Conservation (phyloP, 2,113 vertebrate species). For the Sebastes schlegelii region DNA sequence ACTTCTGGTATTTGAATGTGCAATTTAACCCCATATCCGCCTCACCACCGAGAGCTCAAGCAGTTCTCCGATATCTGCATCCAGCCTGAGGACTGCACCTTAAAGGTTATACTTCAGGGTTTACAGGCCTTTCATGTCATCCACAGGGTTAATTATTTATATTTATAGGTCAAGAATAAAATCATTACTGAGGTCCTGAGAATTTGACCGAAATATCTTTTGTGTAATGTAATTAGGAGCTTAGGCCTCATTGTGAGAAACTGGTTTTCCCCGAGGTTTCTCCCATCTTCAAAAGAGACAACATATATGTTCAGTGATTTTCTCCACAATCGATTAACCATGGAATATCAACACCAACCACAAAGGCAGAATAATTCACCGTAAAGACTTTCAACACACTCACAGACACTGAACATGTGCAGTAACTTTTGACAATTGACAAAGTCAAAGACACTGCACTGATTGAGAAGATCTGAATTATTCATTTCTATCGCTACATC, state of each 20-base stretch:
- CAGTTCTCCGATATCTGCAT: slow-evolving; percentile 21
- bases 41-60: slow-evolving; percentile 30
- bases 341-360: slow-evolving; percentile 12
- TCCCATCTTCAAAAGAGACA: slow-evolving; percentile 4
- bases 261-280: background rate
- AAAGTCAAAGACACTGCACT: background rate
- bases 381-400: background rate
- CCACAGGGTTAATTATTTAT: slow-evolving; percentile 17
- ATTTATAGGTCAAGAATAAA: background rate
- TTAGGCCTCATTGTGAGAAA: slow-evolving; percentile 35
- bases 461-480: slow-evolving; percentile 2
- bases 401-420: background rate
- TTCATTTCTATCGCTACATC: slow-evolving; percentile 1
- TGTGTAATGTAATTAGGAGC: background rate
- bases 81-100: slow-evolving; percentile 2
- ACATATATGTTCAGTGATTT: background rate
- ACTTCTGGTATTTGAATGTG: slow-evolving; percentile 50
- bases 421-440: background rate
- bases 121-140: slow-evolving; percentile 13
- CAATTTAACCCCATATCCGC: slow-evolving; percentile 32
- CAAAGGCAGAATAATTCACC: background rate
- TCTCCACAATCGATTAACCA: slow-evolving; percentile 15
- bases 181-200: background rate
- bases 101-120: slow-evolving; percentile 19
- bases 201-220: slow-evolving; percentile 18